These are phyloP conservation scores for Cololabis saira DNA, from an alignment of 2,113 vertebrate species.

Conservation along the genomic window DNA sequence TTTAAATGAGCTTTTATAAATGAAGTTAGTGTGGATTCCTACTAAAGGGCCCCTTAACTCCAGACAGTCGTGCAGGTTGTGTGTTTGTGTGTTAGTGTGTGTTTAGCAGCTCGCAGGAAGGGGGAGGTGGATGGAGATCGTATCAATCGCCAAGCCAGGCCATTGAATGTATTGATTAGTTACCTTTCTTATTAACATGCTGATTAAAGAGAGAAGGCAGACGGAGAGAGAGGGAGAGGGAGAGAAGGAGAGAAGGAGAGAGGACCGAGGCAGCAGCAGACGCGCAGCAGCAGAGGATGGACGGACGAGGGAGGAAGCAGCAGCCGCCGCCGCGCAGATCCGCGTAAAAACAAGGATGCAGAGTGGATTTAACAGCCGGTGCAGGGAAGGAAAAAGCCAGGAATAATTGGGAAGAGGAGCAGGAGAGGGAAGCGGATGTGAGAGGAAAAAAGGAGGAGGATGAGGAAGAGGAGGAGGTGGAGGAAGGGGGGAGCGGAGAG, in stretches of 20 bases:
- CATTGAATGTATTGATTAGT: constrained; percentile 89
- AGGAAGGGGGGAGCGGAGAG: neutral
- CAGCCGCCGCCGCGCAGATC: constrained; percentile 15
- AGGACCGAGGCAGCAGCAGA: constrained; percentile 56
- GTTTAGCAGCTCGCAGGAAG: constrained; percentile 61
- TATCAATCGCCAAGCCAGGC: constrained; percentile 84
- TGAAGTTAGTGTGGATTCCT: constrained; percentile 49
- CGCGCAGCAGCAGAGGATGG: constrained; percentile 46
- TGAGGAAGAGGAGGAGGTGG: constrained; percentile 32
- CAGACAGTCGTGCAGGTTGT: constrained; percentile 48
- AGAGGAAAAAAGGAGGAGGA: constrained; percentile 54
- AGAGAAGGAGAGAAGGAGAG: constrained; percentile 61
- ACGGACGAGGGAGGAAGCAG: constrained; percentile 50
- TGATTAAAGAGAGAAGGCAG: constrained; percentile 84
- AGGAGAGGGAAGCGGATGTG: constrained; percentile 55
- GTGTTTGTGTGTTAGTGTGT: constrained; percentile 55
- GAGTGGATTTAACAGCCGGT: constrained; percentile 66
- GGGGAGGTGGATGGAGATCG: constrained; percentile 81
- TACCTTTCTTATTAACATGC: constrained; percentile 90
- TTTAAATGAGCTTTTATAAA: constrained; percentile 28
- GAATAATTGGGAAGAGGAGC: constrained; percentile 60
- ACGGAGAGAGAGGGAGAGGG: constrained; percentile 63
- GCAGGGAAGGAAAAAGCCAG: constrained; percentile 53
- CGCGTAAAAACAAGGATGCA: constrained; percentile 44
- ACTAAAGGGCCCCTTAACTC: constrained; percentile 47